Evolutionary conservation across 1,140 invertebrate genomes (phyloP).

Genomic region (Bombus cullumanus): DNA sequence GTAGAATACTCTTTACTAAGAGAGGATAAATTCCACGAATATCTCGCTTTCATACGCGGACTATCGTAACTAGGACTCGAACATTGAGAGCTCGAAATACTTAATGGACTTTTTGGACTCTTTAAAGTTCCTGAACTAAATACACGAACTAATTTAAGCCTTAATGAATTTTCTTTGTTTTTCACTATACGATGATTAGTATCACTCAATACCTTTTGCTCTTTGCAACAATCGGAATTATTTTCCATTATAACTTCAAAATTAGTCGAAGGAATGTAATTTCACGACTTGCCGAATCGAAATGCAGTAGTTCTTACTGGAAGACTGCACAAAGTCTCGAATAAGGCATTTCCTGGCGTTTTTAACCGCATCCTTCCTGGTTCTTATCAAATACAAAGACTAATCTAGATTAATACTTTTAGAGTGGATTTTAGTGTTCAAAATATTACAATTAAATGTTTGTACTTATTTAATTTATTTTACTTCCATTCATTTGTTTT

Average conservation of each 20-base stretch:
- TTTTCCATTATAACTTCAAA: conserved; percentile 40
- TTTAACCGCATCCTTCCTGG: conserved; percentile 61
- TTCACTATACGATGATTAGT: conserved; percentile 5
- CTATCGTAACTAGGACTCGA: conserved; percentile 52
- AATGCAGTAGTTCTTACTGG: background rate
- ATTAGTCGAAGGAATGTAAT: background rate
- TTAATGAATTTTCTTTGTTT: conserved; percentile 55
- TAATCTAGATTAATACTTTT: background rate
- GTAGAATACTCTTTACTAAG: conserved; percentile 25
- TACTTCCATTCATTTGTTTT: conserved; percentile 9
- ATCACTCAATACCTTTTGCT: background rate
- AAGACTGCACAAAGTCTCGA: conserved; percentile 19
- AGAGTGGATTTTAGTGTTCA: background rate
- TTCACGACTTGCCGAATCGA: background rate
- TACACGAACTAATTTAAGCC: conserved; percentile 60
- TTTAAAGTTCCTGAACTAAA: conserved; percentile 51
- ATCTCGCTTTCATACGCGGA: conserved; percentile 40
- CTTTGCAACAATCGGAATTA: conserved; percentile 33
- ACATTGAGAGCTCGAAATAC: conserved; percentile 47
- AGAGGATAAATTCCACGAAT: conserved; percentile 61
- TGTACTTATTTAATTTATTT: conserved; percentile 13
- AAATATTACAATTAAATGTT: background rate
- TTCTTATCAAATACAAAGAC: conserved; percentile 19
- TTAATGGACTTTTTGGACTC: conserved; percentile 60
- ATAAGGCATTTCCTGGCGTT: conserved; percentile 47